phyloP scores from a whole-genome alignment of 2,888 invertebrate species.

The Papilio elwesi region DNA sequence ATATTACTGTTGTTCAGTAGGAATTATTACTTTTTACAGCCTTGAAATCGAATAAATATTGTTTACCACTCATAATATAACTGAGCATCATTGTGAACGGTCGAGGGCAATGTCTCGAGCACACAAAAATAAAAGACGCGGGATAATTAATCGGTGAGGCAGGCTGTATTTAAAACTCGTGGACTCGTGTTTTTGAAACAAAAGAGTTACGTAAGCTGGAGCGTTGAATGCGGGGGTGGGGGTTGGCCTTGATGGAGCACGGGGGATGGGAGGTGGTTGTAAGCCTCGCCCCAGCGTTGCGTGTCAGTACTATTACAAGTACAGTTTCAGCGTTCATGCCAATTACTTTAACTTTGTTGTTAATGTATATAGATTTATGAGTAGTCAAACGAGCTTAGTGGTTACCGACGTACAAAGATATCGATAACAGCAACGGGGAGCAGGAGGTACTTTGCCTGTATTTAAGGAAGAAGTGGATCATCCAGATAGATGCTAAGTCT shows the following conservation, averaged over 20 bases:
- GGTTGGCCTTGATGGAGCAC: constrained; percentile 32
- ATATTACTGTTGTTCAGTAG: too few relatives aligned
- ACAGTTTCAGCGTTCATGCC: constrained; percentile 12
- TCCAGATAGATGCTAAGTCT: too few relatives aligned
- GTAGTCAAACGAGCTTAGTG: not conserved
- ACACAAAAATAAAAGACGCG: constrained; percentile 27
- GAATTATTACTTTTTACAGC: too few relatives aligned
- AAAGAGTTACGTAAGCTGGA: constrained; percentile 38
- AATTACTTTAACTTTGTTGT: constrained; percentile 14
- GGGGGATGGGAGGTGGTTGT: constrained; percentile 24
- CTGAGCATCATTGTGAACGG: not conserved
- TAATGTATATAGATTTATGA: not conserved
- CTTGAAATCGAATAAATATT: too few relatives aligned
- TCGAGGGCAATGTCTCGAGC: constrained; percentile 12
- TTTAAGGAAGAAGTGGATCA: too few relatives aligned
- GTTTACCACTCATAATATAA: too few relatives aligned
- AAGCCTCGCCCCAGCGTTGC: constrained; percentile 22
- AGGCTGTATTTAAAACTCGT: constrained; percentile 27
- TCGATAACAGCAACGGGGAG: too few relatives aligned
- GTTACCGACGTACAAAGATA: too few relatives aligned
- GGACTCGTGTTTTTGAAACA: constrained; percentile 30
- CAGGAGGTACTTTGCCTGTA: too few relatives aligned
- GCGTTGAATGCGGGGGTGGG: constrained; percentile 7
- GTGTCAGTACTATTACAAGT: constrained; percentile 33
- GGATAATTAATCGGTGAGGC: constrained; percentile 18